These are phyloP conservation scores for Melipona bicolor DNA, from an alignment of 2,888 invertebrate genomes.

Conservation along the genomic window DNA sequence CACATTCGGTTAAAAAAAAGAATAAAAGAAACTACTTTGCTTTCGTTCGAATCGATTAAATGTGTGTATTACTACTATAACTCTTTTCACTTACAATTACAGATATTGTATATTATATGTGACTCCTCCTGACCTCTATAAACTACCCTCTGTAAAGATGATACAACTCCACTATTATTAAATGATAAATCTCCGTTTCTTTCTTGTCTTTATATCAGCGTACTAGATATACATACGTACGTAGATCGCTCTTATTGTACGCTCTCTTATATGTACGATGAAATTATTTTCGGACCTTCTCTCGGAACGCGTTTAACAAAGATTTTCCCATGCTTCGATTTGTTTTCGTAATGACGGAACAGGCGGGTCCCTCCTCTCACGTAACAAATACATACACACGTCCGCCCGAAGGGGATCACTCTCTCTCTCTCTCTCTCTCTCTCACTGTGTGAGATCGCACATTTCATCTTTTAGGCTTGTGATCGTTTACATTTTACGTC, in stretches of 20 bases:
- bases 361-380: conserved; percentile 49
- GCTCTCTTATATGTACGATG: conserved; percentile 25
- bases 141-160: too few species aligned
- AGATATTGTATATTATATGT: too few species aligned
- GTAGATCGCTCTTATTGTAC: background rate
- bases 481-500: background rate
- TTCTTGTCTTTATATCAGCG: background rate
- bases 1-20: too few species aligned
- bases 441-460: background rate
- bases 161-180: background rate
- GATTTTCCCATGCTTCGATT: conserved; percentile 67
- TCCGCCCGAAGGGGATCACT: conserved; percentile 5
- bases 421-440: background rate
- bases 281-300: conserved; percentile 63
- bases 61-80: too few species aligned
- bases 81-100: too few species aligned
- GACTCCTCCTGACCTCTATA: too few species aligned
- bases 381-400: conserved; percentile 63
- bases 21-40: too few species aligned
- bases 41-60: too few species aligned
- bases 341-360: conserved; percentile 76
- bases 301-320: conserved; percentile 35
- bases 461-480: conserved; percentile 4
- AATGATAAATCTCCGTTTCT: background rate
- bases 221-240: too few species aligned